Base-by-base conservation (phyloP, 2,797 vertebrate species). In the Malacoraja senta region DNA sequence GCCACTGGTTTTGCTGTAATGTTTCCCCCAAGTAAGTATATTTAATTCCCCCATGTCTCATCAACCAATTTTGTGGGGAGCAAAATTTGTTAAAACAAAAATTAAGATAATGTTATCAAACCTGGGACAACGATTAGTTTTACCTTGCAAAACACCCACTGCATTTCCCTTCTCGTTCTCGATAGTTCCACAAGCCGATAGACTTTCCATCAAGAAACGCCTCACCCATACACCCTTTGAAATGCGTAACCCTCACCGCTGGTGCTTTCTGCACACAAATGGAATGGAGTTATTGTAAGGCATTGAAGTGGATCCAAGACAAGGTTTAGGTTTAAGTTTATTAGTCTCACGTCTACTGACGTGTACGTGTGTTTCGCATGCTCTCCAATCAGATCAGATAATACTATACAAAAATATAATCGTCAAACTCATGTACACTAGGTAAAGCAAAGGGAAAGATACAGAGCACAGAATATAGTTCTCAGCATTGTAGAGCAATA, bases 91-190 rank as follows among this genome's bases (percentile, higher is more conserved):
- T n/a, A 2, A 65, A 58, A 29, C 26, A 26, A 58, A 83, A 88
- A 32, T 86, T 15, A 63, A 19, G 78, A 38, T 38, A 32, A 88
- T 7, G 71, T 3, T 13, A 91, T 8, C 8, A 26, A 84, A 61
- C 6, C 38, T 3, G 1, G 7, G 77, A 0, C 44, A 0, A 21
- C 19, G 63, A 35, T 21, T 8, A 10, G 29, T 1, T 32, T 94
- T 96, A 99, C 98, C 98, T 99, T 96, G 97, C 97, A 93, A 98
- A 99, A 94, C 98, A 99, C 93, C 98, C 98, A 19, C 93, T 96
- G 93, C 99, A 99, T 6, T 94, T 94, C 24, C 99, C 98, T 93
- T 98, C 97, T 93, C 97, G 97, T 93, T 97, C 96, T 2, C 96
- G 0, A 4, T 99, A 99, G 95, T 98, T 99, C 99, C 99, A 99